Evolutionary conservation across 2,797 vertebrate species (phyloP), one percentile per base, ranked within the genome.

Genomic region (Squalus acanthias): DNA sequence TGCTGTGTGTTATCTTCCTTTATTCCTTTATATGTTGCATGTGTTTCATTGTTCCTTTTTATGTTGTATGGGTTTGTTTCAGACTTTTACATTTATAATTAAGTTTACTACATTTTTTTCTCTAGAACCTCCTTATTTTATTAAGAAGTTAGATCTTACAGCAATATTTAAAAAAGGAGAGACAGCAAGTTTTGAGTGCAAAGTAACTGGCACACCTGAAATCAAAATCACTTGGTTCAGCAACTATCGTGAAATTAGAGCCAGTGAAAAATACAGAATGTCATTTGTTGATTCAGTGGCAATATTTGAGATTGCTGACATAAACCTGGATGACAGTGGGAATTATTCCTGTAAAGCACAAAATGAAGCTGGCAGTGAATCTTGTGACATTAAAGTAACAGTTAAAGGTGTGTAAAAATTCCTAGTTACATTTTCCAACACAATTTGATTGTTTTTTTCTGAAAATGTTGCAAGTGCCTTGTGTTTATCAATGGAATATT

Each of bases 361-460:
- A 65, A 99, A 99, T 96, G 99, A 99, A 9, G 99, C 99, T 0
- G 99, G 99, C 96, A 99, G 98, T 0, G 99, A 99, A 96, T 99
- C 99, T 98, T 99, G 99, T 98, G 99, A 98, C 97, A 96, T 99
- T 97, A 99, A 99, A 96, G 98, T 99, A 94, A 99, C 98, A 98
- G 99, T 99, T 79, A 99, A 99, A 99, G 99, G 99, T 99, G 97
- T 72, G 99, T 99, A 96, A 57, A 95, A 57, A 76, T 96, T 96
- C 50, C 24, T 29, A 7, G 29, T 96, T 96, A n/a, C 7, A 8
- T 13, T 33, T n/a, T n/a, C n/a, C n/a, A n/a, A n/a, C n/a, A n/a
- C n/a, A n/a, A n/a, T n/a, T n/a, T n/a, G n/a, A n/a, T n/a, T n/a
- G n/a, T n/a, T n/a, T n/a, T n/a, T n/a, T n/a, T n/a, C n/a, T n/a